These are phyloP conservation scores for Eumerus sabulonum DNA, from an alignment of 2,888 invertebrate genomes.

Conservation along the genomic window DNA sequence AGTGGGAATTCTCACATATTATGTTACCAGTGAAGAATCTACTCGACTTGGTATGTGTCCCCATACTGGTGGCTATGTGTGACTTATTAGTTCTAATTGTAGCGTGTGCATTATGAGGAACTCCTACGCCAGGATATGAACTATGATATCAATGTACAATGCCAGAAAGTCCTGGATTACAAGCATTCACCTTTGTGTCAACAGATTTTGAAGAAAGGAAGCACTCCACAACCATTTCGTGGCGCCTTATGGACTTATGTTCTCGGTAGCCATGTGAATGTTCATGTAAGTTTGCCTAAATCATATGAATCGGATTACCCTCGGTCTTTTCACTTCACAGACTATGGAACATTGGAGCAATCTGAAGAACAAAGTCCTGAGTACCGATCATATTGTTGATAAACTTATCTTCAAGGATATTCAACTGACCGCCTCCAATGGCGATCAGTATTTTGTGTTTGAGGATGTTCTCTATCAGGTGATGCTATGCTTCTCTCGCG, in stretches of 20 bases:
- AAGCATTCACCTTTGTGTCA: constrained; percentile 93
- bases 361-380: constrained; percentile 89
- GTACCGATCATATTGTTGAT: constrained; percentile 95
- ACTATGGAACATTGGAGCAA: constrained; percentile 88
- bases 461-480: constrained; percentile 97
- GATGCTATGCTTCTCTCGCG: constrained; percentile 94
- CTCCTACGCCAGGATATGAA: constrained; percentile 73
- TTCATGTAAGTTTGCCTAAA: constrained; percentile 80
- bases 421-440: constrained; percentile 96
- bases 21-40: constrained; percentile 92
- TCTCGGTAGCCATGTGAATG: constrained; percentile 87
- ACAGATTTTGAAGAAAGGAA: constrained; percentile 88
- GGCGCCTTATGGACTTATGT: constrained; percentile 93
- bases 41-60: constrained; percentile 88
- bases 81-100: not conserved
- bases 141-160: constrained; percentile 85
- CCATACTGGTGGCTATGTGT: not conserved
- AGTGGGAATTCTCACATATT: constrained; percentile 92
- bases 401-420: constrained; percentile 97
- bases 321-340: constrained; percentile 80
- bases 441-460: constrained; percentile 98
- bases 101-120: constrained; percentile 76
- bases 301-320: not conserved
- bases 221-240: constrained; percentile 82
- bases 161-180: constrained; percentile 87